These are phyloP conservation scores for Pardosa pseudoannulata DNA, from an alignment of 2,888 invertebrate genomes.

Conservation along the genomic window DNA sequence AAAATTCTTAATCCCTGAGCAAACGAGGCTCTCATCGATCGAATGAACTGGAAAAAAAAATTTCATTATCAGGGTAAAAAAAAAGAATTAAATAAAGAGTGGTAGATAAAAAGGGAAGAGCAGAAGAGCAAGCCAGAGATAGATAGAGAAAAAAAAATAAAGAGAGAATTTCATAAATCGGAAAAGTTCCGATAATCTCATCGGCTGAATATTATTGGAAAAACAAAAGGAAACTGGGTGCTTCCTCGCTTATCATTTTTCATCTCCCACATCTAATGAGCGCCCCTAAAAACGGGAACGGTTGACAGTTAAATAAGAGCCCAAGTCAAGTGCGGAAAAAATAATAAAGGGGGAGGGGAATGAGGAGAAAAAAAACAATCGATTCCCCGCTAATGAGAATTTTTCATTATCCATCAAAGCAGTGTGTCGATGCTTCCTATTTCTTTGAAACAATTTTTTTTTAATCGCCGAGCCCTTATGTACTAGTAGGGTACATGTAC, in stretches of 20 bases:
- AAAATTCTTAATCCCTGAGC: slow-evolving; percentile 69
- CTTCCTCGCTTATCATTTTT: slow-evolving; percentile 68
- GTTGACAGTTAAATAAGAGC: slow-evolving; percentile 68
- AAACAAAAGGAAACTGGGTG: slow-evolving; percentile 62
- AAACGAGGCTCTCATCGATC: slow-evolving; percentile 64
- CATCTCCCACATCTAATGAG: slow-evolving; percentile 65
- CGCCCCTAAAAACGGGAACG: slow-evolving; percentile 35
- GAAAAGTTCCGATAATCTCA: slow-evolving; percentile 68
- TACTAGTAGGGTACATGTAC: slow-evolving; percentile 8
- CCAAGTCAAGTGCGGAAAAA: slow-evolving; percentile 56
- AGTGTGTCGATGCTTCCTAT: slow-evolving; percentile 16
- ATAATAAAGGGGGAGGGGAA: slow-evolving; percentile 32
- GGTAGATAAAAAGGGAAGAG: slow-evolving; percentile 25
- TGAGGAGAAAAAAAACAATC: slow-evolving; percentile 60
- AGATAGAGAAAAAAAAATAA: slow-evolving; percentile 17
- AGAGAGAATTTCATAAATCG: slow-evolving; percentile 64
- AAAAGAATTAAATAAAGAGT: slow-evolving; percentile 66
- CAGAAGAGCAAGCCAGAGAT: neutral
- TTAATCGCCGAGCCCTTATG: slow-evolving; percentile 49
- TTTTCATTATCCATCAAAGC: slow-evolving; percentile 70
- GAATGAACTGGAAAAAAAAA: slow-evolving; percentile 40
- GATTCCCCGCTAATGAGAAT: slow-evolving; percentile 68
- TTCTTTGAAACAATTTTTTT: slow-evolving; percentile 13
- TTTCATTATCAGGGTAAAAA: slow-evolving; percentile 62
- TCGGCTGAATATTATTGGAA: slow-evolving; percentile 71